These are phyloP conservation scores for Eudorcas thomsonii DNA, from an alignment of 2,113 vertebrate species.

Conservation along the genomic window DNA sequence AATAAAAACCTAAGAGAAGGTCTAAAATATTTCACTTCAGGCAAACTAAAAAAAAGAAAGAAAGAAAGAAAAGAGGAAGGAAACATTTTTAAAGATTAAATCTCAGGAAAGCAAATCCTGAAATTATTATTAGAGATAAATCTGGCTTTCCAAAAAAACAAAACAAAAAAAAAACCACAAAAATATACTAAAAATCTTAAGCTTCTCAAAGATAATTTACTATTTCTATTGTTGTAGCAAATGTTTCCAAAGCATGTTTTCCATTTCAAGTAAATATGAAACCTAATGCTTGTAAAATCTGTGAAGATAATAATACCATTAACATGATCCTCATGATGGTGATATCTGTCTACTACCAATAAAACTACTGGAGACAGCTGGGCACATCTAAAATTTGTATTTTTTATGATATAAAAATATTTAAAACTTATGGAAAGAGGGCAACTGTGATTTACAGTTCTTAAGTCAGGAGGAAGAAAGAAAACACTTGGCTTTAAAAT, in stretches of 20 bases:
- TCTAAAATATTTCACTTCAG: not conserved
- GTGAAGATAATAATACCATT: not conserved
- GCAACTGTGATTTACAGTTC: slow-evolving; percentile 29
- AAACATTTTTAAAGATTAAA: not conserved
- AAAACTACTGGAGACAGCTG: not conserved
- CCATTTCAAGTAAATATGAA: not conserved
- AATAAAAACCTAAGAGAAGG: not conserved
- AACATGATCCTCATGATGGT: not conserved
- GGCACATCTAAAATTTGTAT: slow-evolving; percentile 19
- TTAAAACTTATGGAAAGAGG: not conserved
- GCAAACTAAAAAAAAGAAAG: not conserved
- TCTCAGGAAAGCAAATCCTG: not conserved
- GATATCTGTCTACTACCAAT: not conserved
- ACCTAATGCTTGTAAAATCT: not conserved
- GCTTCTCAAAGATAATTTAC: not conserved
- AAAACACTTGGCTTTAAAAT: slow-evolving; percentile 58
- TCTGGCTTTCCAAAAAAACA: not conserved
- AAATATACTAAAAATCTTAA: not conserved
- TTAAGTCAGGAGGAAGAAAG: slow-evolving; percentile 37
- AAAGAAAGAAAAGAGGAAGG: not conserved
- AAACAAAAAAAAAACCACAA: too few relatives aligned
- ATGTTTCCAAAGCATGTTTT: not conserved
- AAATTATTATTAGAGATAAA: not conserved
- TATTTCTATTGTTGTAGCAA: not conserved
- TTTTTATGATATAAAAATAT: slow-evolving; percentile 42